Conservation (phyloP, 1,140 invertebrate species). For the Drosophila ambigua region DNA sequence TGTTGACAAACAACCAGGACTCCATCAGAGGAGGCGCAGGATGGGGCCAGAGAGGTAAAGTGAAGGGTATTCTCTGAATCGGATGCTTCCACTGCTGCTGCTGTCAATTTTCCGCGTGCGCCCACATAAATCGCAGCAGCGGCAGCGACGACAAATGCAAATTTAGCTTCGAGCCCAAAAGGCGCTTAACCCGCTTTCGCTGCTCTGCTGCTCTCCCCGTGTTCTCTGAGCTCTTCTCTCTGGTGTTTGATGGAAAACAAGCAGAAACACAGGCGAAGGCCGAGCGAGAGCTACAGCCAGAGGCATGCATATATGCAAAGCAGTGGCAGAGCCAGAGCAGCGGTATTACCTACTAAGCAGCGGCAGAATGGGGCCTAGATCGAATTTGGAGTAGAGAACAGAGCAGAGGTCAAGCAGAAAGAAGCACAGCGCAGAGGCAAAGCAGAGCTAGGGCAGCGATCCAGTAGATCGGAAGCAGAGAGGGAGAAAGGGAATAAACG, state of each 20-base stretch:
- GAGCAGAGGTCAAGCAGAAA: too few relatives aligned
- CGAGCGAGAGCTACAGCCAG: constrained; percentile 31
- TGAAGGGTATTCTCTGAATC: constrained; percentile 25
- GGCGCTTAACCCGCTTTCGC: constrained; percentile 75
- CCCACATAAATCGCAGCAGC: constrained; percentile 66
- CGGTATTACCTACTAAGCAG: too few relatives aligned
- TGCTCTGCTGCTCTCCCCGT: constrained; percentile 1
- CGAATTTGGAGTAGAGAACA: too few relatives aligned
- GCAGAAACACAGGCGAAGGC: constrained; percentile 5
- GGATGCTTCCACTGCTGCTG: constrained; percentile 7
- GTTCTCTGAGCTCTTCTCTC: too few relatives aligned
- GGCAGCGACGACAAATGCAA: constrained; percentile 61
- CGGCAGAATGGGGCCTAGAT: too few relatives aligned
- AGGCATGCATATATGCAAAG: background rate
- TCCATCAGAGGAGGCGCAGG: constrained; percentile 6
- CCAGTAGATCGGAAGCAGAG: too few relatives aligned
- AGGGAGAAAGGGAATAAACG: too few relatives aligned
- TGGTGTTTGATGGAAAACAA: constrained; percentile 50
- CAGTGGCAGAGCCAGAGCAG: too few relatives aligned
- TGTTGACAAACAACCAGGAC: constrained; percentile 73
- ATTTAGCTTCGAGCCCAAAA: constrained; percentile 70
- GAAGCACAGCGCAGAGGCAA: too few relatives aligned
- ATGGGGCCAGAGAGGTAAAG: background rate
- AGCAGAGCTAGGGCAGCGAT: too few relatives aligned
- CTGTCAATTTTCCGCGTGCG: constrained; percentile 45